A percentile compares a stretch with the other conserved stretches of the same genome.
phyloP scores from a whole-genome alignment of 2,888 invertebrate genomes.

The Agrochola circellaris region DNA sequence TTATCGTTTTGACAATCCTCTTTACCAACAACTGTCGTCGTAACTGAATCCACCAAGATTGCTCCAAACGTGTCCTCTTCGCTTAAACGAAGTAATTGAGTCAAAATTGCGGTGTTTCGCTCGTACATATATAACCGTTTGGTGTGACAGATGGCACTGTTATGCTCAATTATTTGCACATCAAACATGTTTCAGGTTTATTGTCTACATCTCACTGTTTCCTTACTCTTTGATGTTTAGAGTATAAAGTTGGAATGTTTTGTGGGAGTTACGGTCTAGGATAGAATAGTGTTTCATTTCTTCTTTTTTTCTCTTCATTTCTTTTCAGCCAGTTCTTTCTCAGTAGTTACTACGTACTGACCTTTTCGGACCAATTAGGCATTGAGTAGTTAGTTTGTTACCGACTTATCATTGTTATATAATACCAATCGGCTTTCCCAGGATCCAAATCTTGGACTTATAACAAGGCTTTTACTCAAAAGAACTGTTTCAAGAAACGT shows the following conservation, averaged over 20 bases:
- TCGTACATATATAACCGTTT: conserved; percentile 19
- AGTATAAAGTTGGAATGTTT: background rate
- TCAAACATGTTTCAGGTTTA: conserved; percentile 35
- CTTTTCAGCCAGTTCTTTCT: background rate
- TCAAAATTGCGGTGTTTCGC: conserved; percentile 22
- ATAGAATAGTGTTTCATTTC: background rate
- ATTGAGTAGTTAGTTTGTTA: background rate
- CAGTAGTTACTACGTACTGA: background rate
- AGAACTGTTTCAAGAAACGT: background rate
- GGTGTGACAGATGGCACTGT: conserved; percentile 41
- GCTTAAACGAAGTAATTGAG: conserved; percentile 6
- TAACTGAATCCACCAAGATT: background rate
- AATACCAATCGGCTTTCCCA: background rate
- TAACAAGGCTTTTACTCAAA: background rate
- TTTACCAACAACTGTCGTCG: too few species aligned
- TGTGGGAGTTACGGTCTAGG: background rate
- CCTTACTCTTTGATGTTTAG: conserved; percentile 44
- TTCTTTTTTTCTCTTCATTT: too few species aligned
- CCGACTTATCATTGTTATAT: background rate
- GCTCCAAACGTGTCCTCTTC: background rate
- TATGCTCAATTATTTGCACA: conserved; percentile 56
- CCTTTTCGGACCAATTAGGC: background rate
- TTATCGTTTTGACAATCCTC: background rate
- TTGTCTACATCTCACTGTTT: conserved; percentile 16
- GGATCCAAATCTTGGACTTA: background rate